phyloP scores from a whole-genome alignment of 2,797 vertebrate species.

The Sternotherus odoratus region DNA sequence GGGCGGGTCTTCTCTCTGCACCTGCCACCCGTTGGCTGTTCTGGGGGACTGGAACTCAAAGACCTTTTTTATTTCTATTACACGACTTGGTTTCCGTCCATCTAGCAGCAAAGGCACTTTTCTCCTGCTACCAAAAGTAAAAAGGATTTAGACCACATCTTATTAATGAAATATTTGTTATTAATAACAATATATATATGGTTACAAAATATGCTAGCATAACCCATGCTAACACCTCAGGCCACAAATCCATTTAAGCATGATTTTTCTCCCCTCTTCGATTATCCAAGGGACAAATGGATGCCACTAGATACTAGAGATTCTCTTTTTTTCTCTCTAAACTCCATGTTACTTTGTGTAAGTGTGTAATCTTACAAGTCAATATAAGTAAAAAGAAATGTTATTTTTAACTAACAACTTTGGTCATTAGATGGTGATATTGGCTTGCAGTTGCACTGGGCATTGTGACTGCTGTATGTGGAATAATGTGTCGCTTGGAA shows the following conservation, averaged over 20 bases:
- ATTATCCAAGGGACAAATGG: neutral
- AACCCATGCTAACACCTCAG: neutral
- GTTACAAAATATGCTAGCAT: neutral
- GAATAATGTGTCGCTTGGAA: neutral
- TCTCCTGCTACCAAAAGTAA: neutral
- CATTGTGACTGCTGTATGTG: neutral
- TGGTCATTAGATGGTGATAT: constrained; percentile 76
- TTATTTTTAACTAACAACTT: constrained; percentile 51
- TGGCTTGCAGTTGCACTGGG: neutral
- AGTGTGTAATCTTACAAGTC: neutral
- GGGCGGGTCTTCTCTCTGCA: neutral
- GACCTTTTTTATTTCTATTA: neutral
- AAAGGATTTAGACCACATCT: neutral
- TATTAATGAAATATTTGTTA: constrained; percentile 31
- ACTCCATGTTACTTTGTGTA: neutral
- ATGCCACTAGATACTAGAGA: constrained; percentile 37
- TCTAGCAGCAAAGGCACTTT: no score
- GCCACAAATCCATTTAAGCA: neutral
- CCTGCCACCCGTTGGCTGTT: neutral
- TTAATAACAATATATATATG: constrained; percentile 4
- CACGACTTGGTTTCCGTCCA: no score
- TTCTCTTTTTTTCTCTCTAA: neutral
- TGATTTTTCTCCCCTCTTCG: neutral
- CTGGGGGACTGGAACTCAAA: neutral
- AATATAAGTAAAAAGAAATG: neutral